Evolutionary conservation across 2,797 vertebrate species (phyloP).

Genomic region (Taeniopygia guttata): DNA sequence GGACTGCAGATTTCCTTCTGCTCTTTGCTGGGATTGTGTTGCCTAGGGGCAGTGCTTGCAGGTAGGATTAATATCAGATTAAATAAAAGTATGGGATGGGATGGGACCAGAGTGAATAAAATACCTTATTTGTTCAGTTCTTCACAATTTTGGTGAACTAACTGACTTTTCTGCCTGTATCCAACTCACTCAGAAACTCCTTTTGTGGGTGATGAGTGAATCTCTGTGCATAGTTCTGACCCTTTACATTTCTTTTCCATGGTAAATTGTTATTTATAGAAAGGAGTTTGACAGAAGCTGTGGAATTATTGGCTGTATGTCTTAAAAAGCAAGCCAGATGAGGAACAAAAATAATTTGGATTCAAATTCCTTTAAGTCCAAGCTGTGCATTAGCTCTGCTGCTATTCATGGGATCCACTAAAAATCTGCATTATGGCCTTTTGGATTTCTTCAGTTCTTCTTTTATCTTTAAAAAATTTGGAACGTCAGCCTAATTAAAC

Average conservation of each 20-base stretch:
- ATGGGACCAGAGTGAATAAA: not conserved
- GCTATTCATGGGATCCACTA: not conserved
- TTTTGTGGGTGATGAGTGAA: not conserved
- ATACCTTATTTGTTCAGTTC: not conserved
- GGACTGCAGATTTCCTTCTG: not conserved
- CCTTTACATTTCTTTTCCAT: slow-evolving; percentile 24
- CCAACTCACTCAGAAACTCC: not conserved
- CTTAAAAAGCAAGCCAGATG: not conserved
- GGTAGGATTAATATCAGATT: not conserved
- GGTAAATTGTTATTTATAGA: slow-evolving; percentile 4
- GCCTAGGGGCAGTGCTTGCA: not conserved
- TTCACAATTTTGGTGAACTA: not conserved
- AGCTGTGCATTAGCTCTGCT: not conserved
- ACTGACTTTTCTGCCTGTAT: not conserved
- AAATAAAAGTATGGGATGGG: not conserved
- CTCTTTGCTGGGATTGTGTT: not conserved
- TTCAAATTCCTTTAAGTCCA: not conserved
- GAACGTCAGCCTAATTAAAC: not conserved
- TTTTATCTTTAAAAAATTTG: not conserved
- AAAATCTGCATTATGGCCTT: not conserved
- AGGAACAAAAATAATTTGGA: not conserved
- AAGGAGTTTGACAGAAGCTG: not conserved
- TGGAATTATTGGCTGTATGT: not conserved
- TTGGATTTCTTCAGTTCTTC: not conserved
- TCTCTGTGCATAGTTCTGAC: not conserved